These are phyloP conservation scores for Drosophila asahinai DNA, from an alignment of 1,140 invertebrate species.

Conservation along the genomic window DNA sequence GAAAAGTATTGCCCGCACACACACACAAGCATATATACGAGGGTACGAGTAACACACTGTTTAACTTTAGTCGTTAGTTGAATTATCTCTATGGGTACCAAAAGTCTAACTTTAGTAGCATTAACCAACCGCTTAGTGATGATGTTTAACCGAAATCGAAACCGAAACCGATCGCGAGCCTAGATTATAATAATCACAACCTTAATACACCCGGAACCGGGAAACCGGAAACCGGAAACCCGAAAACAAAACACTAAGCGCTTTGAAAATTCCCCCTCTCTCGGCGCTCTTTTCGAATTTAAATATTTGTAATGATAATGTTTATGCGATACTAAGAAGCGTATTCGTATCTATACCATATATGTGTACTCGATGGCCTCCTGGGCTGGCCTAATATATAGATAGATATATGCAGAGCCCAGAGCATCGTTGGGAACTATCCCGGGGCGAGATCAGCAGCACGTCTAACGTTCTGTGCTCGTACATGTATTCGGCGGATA, in stretches of 20 bases:
- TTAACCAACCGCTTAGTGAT: constrained; percentile 59
- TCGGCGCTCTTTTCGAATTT: constrained; percentile 80
- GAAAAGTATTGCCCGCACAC: constrained; percentile 65
- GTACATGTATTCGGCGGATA: constrained; percentile 28
- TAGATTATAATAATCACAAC: constrained; percentile 27
- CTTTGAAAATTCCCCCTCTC: constrained; percentile 58
- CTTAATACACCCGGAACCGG: constrained; percentile 8
- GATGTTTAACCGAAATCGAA: constrained; percentile 51
- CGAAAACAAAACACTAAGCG: constrained; percentile 65
- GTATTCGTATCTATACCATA: constrained; percentile 36
- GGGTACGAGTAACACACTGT: constrained; percentile 36
- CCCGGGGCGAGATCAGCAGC: constrained; percentile 33
- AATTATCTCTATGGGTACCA: constrained; percentile 75
- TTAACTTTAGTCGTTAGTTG: constrained; percentile 52
- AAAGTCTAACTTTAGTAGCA: constrained; percentile 68
- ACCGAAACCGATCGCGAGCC: constrained; percentile 19
- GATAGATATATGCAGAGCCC: constrained; percentile 27
- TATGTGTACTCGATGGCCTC: constrained; percentile 34
- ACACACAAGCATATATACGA: constrained; percentile 13
- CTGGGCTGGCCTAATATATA: constrained; percentile 30
- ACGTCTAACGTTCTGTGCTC: constrained; percentile 63
- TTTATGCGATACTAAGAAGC: constrained; percentile 55
- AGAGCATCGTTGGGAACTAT: constrained; percentile 7
- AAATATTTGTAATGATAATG: constrained; percentile 70
- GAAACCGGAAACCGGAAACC: constrained; percentile 13